Conservation (phyloP, 2,797 vertebrate species). For the Linurgus olivaceus region DNA sequence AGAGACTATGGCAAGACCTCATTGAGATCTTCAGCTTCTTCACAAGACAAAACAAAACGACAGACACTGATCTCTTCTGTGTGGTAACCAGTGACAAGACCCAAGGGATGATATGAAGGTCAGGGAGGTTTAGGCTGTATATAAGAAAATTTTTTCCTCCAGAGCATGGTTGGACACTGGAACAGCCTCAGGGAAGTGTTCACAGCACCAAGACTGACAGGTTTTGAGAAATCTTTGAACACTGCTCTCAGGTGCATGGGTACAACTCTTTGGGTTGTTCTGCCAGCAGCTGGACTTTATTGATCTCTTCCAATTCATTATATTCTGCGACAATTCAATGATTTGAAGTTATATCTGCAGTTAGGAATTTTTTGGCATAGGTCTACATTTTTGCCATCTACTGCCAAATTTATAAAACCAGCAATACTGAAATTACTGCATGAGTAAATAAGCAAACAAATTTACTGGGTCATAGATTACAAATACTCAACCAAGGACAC, state of each 20-base stretch:
- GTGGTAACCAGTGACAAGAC: background rate
- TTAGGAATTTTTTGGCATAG: background rate
- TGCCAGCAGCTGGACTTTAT: background rate
- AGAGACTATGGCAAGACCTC: background rate
- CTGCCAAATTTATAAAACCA: background rate
- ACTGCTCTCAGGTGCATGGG: background rate
- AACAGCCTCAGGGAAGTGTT: background rate
- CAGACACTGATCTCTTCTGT: background rate
- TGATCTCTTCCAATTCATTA: background rate
- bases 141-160: background rate
- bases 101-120: background rate
- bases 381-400: background rate
- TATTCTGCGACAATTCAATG: background rate
- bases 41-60: fast-evolving
- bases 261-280: background rate
- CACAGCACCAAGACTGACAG: background rate
- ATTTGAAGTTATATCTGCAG: background rate
- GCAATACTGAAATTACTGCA: background rate
- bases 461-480: background rate
- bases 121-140: background rate
- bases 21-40: background rate
- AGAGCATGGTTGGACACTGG: background rate
- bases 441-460: background rate
- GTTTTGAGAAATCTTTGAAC: background rate
- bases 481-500: background rate